phyloP scores from a whole-genome alignment of 2,797 vertebrate genomes.

The Poecile montanus region DNA sequence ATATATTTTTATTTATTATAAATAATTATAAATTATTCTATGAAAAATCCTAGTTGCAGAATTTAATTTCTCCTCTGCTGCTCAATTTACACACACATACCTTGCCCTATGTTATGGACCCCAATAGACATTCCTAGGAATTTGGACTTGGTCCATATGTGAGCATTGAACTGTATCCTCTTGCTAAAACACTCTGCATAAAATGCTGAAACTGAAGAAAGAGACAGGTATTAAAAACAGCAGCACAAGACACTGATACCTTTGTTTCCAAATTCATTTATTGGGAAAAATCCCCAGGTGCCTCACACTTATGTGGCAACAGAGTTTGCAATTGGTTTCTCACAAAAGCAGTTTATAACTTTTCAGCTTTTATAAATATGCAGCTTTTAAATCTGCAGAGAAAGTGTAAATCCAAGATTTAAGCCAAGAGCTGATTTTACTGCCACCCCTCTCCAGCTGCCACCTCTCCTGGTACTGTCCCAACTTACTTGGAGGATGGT shows the following conservation, averaged over 20 bases:
- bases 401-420: background rate
- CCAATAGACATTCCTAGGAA: constrained; percentile 99
- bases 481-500: constrained; percentile 97
- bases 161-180: constrained; percentile 99
- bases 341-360: background rate
- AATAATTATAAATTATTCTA: background rate
- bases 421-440: background rate
- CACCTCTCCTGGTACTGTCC: background rate
- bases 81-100: constrained; percentile 68
- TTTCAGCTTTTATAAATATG: background rate
- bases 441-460: background rate
- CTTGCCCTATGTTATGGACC: constrained; percentile 98
- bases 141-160: constrained; percentile 99
- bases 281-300: background rate
- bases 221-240: background rate
- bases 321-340: background rate
- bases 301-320: background rate
- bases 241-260: background rate
- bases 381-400: background rate
- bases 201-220: constrained; percentile 93
- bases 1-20: too few species aligned
- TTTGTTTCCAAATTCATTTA: background rate
- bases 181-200: constrained; percentile 95
- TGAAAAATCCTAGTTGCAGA: background rate
- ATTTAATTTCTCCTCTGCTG: background rate